Evolutionary conservation across 2,888 invertebrate species (phyloP), one percentile per base, ranked within the genome.

Genomic region (Sabatieria punctata): DNA sequence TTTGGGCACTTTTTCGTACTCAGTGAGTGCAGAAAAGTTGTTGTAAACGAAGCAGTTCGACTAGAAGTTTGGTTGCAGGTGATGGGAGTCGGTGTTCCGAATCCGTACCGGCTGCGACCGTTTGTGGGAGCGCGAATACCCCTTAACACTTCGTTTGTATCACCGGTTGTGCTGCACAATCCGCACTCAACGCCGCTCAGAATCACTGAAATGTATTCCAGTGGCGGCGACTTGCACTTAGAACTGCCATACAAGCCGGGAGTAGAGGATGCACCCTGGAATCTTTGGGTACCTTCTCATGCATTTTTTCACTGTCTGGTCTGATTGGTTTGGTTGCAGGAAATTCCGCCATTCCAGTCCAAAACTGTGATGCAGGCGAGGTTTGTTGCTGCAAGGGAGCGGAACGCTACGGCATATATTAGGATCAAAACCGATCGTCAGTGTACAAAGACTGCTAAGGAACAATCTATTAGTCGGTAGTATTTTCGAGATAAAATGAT

Each of bases 151-250:
- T 81, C 82, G 53, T 80, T 86, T 64, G 78, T 82, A 60, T 84
- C 88, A 50, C 74, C 83, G 65, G 83, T 95, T 65, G 78, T 80
- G 60, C 77, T 97, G 74, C 82, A 89, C 73, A 97, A 97, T 76
- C 95, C 95, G 55, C 83, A 86, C 66, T 75, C 78, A 58, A 76
- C 78, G 60, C 76, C 83, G 49, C 74, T 91, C 68, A 85, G 88
- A 77, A 83, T 85, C 68, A 65, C 57, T 46, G 52, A 53, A 51
- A 53, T 57, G 24, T 73, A 71, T 59, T 69, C 74, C 24, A 86
- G 85, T 66, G 88, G 85, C 49, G 80, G 82, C 43, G 83, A 85
- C 64, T 81, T 93, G 69, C 80, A 81, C 68, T 73, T 93, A 57
- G 84, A 85, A 69, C 69, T 86, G 64, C 85, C 91, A 49, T 63